Percentiles rank a stretch among this genome's conserved stretches.
phyloP scores from a whole-genome alignment of 2,888 invertebrate genomes.

The Ochlodes sylvanus region DNA sequence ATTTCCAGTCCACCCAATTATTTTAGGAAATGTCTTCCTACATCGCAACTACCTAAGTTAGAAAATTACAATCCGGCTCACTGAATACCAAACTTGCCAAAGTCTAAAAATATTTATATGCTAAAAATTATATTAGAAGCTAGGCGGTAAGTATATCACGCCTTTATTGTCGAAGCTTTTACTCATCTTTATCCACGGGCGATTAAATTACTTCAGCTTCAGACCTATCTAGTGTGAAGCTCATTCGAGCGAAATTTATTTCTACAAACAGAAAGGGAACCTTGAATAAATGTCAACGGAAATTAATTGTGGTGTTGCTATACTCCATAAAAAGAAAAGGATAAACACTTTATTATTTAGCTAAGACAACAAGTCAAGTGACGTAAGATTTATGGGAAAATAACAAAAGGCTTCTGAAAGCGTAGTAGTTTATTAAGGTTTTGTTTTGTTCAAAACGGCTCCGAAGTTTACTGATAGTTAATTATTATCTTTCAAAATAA shows the following conservation, averaged over 20 bases:
- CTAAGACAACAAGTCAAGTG: slow-evolving; percentile 27
- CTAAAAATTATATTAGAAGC: not conserved
- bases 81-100: no score
- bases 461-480: not conserved
- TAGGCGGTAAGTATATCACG: not conserved
- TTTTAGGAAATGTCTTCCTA: no score
- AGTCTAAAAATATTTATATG: not conserved
- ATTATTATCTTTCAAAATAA: not conserved
- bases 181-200: slow-evolving; percentile 10
- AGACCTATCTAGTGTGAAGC: slow-evolving; percentile 25
- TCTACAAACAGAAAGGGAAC: slow-evolving; percentile 15
- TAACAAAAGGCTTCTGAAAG: slow-evolving; percentile 39
- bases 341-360: slow-evolving; percentile 24
- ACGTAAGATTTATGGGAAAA: slow-evolving; percentile 31
- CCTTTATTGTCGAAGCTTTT: not conserved
- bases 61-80: no score
- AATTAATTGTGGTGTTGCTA: slow-evolving; percentile 6
- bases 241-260: slow-evolving; percentile 14
- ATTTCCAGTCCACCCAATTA: no score
- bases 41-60: no score
- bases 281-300: slow-evolving; percentile 17
- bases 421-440: slow-evolving; percentile 15
- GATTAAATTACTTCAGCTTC: slow-evolving; percentile 9
- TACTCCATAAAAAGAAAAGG: slow-evolving; percentile 12
- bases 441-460: slow-evolving; percentile 5